A percentile compares a stretch with the other conserved stretches of the same genome.
phyloP scores from a whole-genome alignment of 2,888 invertebrate species.

The Cryptus viduatorius region DNA sequence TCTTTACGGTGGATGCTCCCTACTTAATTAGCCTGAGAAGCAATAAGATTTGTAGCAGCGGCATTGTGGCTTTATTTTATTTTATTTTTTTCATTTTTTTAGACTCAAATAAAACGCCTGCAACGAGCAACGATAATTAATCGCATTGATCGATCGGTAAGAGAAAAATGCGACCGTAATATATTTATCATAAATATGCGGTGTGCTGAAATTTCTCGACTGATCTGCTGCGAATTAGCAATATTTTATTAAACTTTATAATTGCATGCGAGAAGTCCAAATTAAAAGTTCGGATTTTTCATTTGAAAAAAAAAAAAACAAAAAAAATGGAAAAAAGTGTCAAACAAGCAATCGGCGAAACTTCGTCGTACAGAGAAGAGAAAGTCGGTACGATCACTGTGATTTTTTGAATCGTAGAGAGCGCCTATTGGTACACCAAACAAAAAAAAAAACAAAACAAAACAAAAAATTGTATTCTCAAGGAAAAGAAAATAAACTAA shows the following conservation, averaged over 20 bases:
- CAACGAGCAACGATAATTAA: not conserved
- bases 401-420: slow-evolving; percentile 34
- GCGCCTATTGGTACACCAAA: not conserved
- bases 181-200: slow-evolving; percentile 57
- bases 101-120: slow-evolving; percentile 31
- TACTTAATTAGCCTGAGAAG: slow-evolving; percentile 53
- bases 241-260: slow-evolving; percentile 63
- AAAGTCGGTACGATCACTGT: slow-evolving; percentile 34
- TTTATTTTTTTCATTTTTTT: slow-evolving; percentile 46
- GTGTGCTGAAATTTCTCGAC: slow-evolving; percentile 29
- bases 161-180: slow-evolving; percentile 19
- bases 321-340: not conserved
- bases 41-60: slow-evolving; percentile 16
- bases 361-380: slow-evolving; percentile 12
- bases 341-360: slow-evolving; percentile 12
- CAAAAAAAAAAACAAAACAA: slow-evolving; percentile 17
- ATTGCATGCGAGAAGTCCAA: slow-evolving; percentile 31
- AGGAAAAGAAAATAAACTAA: slow-evolving; percentile 12
- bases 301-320: not conserved
- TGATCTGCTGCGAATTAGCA: slow-evolving; percentile 3
- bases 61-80: not conserved
- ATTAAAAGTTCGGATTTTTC: slow-evolving; percentile 4
- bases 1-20: slow-evolving; percentile 49
- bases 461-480: not conserved
- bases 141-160: not conserved